phyloP scores from a whole-genome alignment of 1,140 invertebrate genomes.

The Brachionus sp. region DNA sequence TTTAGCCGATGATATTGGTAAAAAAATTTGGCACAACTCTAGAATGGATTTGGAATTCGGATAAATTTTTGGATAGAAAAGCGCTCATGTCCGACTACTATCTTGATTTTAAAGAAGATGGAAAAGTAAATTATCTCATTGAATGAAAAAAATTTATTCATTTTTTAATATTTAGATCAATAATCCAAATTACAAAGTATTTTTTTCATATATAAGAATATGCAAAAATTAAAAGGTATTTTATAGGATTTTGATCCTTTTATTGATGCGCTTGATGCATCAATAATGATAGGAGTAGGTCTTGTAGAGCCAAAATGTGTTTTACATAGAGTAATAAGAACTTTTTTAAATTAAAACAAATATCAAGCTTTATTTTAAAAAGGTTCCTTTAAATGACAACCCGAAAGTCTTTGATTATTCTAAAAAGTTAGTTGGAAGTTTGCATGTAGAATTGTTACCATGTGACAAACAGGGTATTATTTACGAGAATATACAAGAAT shows the following conservation, averaged over 20 bases:
- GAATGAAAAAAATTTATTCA: neutral
- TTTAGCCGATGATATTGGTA: conserved; percentile 62
- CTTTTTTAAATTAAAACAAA: neutral
- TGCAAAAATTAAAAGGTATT: neutral
- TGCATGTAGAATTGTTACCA: conserved; percentile 58
- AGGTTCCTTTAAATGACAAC: conserved; percentile 63
- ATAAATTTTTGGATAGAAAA: conserved; percentile 65
- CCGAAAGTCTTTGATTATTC: conserved; percentile 63
- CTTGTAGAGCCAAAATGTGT: conserved; percentile 64
- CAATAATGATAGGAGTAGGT: conserved; percentile 64
- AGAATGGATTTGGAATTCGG: conserved; percentile 64
- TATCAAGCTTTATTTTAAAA: conserved; percentile 51
- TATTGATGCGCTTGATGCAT: conserved; percentile 62
- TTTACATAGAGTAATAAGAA: conserved; percentile 56
- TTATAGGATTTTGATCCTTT: conserved; percentile 62
- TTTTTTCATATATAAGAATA: neutral
- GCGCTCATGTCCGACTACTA: conserved; percentile 68
- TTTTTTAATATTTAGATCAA: neutral
- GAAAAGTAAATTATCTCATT: conserved; percentile 8
- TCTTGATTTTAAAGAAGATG: conserved; percentile 60
- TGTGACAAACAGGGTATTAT: conserved; percentile 60
- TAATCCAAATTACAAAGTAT: neutral
- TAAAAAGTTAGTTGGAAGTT: conserved; percentile 58
- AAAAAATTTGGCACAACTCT: conserved; percentile 63
- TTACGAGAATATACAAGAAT: conserved; percentile 61